A percentile compares a stretch with the other conserved stretches of the same genome.
Evolutionary conservation across 2,113 vertebrate genomes (phyloP).

Genomic region (Trachemys scripta): DNA sequence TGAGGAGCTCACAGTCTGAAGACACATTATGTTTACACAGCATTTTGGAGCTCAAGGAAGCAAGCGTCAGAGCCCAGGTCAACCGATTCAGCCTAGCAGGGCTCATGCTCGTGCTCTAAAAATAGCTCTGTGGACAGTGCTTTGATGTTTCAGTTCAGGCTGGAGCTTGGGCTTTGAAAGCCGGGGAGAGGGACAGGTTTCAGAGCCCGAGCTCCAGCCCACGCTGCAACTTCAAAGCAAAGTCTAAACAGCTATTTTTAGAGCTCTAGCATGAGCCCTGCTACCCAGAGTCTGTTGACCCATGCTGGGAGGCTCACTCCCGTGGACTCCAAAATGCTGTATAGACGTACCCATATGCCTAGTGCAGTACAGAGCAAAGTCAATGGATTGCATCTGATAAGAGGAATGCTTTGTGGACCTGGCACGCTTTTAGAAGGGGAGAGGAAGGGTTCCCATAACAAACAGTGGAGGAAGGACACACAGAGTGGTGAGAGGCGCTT

Average conservation of each 20-base stretch:
- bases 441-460: background rate
- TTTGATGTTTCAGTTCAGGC: background rate
- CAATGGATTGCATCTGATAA: background rate
- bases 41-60: background rate
- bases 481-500: background rate
- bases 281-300: background rate
- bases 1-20: background rate
- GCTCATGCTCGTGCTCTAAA: background rate
- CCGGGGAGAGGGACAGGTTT: background rate
- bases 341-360: background rate
- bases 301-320: background rate
- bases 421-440: background rate
- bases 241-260: background rate
- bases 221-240: background rate
- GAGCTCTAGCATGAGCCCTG: background rate
- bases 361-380: background rate
- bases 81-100: background rate
- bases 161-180: background rate
- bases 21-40: background rate
- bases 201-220: background rate
- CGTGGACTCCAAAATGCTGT: background rate
- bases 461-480: rapidly evolving
- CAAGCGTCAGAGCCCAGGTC: background rate
- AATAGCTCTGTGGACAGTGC: background rate
- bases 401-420: background rate